Base-by-base conservation (phyloP, 2,888 invertebrate genomes). In the Carpatolechia fugitivella region DNA sequence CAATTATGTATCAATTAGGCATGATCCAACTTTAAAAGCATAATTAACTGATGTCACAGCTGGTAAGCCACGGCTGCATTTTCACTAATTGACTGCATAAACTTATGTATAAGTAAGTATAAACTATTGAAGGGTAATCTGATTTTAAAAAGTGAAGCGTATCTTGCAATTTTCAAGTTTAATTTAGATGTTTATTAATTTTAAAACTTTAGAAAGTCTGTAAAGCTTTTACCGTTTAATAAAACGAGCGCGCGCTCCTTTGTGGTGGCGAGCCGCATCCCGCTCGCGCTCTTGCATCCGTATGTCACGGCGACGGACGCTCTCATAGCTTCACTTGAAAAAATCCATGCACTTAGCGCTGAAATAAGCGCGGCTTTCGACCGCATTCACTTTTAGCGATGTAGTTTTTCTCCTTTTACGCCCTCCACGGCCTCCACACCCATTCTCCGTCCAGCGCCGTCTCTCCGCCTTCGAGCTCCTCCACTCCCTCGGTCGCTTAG, bases 321-420 rank as follows among this genome's bases (percentile, higher is more conserved):
- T 73, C 81, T 88, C 77, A 78, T 80, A 73, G 78, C 79, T 78
- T 83, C 83, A 84, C 87, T 86, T 85, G 82, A 85, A 89, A 87
- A 88, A 89, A 88, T 87, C 88, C 87, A 88, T 88, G 90, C 89
- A 88, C 89, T 90, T 90, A 89, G 81, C 80, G 81, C 72, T 76
- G 85, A 86, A 89, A 88, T 88, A 89, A 89, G 87, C 86, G 83
- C 74, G 84, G 84, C 88, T 88, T 88, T 89, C 88, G 87, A 89
- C 90, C 88, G 90, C 90, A 87, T 90, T 90, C 88, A 89, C 89
- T 89, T 89, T 89, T 88, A 89, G 88, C 88, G 85, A 79, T 86
- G 87, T 87, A 89, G 90, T 89, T 90, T 89, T 88, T 88, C 87
- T 88, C 89, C 79, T 87, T 87, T 89, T 88, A 84, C 85, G 77